Evolutionary conservation across 2,888 invertebrate genomes (phyloP).

Genomic region (Petrophora chlorosata): DNA sequence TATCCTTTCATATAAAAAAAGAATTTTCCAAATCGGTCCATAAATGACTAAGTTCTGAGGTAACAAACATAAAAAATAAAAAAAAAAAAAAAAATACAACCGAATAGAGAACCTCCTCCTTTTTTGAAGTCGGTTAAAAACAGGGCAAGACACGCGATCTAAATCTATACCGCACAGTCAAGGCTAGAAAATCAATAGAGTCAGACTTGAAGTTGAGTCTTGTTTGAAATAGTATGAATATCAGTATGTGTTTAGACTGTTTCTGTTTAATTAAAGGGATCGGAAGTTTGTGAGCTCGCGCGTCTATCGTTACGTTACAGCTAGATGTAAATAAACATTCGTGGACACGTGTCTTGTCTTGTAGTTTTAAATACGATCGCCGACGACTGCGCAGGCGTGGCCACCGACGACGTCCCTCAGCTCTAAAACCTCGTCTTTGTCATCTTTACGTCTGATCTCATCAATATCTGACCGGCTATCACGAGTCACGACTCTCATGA

Average conservation of each 20-base stretch:
- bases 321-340: slow-evolving; percentile 60
- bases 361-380: slow-evolving; percentile 24
- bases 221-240: neutral
- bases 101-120: too few relatives aligned
- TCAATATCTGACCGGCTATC: too few relatives aligned
- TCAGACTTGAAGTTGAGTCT: neutral
- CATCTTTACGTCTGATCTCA: slow-evolving; percentile 12
- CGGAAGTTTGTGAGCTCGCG: slow-evolving; percentile 32
- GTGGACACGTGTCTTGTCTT: slow-evolving; percentile 48
- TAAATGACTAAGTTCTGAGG: too few relatives aligned
- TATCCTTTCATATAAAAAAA: too few relatives aligned
- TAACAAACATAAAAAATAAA: too few relatives aligned
- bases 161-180: slow-evolving; percentile 5
- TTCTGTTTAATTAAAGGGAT: slow-evolving; percentile 11
- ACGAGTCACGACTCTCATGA: too few relatives aligned
- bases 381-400: slow-evolving; percentile 20
- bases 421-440: slow-evolving; percentile 10
- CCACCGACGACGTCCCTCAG: neutral
- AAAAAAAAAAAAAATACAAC: too few relatives aligned
- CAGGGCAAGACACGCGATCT: too few relatives aligned
- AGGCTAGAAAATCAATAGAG: slow-evolving; percentile 20
- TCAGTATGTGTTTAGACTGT: neutral
- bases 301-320: slow-evolving; percentile 27
- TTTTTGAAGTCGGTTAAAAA: too few relatives aligned
- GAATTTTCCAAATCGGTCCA: too few relatives aligned